These are phyloP conservation scores for Brenthis hecate DNA, from an alignment of 2,888 invertebrate species.

Conservation along the genomic window DNA sequence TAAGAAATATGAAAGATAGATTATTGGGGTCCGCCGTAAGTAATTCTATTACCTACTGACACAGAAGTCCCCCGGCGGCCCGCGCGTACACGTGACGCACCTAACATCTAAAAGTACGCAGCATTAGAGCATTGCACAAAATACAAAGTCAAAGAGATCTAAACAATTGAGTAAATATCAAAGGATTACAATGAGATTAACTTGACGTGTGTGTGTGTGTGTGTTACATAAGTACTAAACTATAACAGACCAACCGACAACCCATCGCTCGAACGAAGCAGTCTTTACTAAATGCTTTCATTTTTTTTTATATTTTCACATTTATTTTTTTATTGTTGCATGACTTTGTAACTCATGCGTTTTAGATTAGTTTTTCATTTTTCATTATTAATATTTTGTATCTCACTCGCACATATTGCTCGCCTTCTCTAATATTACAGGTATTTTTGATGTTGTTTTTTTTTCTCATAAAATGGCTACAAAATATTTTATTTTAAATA, in stretches of 20 bases:
- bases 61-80: no score
- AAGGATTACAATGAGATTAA: conserved; percentile 17
- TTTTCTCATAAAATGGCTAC: no score
- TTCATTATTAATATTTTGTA: background rate
- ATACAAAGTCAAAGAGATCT: conserved; percentile 30
- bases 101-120: conserved; percentile 36
- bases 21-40: no score
- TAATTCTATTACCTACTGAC: no score
- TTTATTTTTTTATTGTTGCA: conserved; percentile 3
- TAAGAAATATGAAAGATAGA: no score
- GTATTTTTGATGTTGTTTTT: background rate
- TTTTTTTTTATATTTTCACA: conserved; percentile 12
- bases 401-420: background rate
- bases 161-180: conserved; percentile 18
- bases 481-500: no score
- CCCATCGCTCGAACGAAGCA: conserved; percentile 24
- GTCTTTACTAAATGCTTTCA: conserved; percentile 22
- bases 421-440: background rate
- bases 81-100: background rate
- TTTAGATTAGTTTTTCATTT: background rate
- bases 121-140: conserved; percentile 36
- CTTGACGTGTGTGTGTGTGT: conserved; percentile 7
- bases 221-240: conserved; percentile 23
- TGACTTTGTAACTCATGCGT: background rate
- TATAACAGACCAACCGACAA: conserved; percentile 15